Base-by-base conservation (phyloP, 2,888 invertebrate genomes). In the Podotricha telesiphe region DNA sequence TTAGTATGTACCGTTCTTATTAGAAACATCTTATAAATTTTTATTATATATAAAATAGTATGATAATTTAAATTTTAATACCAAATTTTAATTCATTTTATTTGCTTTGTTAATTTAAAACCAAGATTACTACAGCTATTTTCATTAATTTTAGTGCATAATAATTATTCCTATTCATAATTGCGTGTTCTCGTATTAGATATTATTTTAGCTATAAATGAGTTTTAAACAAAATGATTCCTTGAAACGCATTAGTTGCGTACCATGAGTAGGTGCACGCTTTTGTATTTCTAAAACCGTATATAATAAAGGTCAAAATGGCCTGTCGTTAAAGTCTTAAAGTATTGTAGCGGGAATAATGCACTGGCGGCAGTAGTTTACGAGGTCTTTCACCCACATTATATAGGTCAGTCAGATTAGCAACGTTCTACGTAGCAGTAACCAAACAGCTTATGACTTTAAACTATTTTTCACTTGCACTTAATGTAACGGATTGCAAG, bases 351-450 rank as follows among this genome's bases (percentile, higher is more conserved):
- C 85, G 84, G 89, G 88, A 89, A 91, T 89, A 90, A 88, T 90
- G 88, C 88, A 86, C 86, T 83, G 81, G 80, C 82, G 83, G 86
- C 80, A 86, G 85, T 87, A 86, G 89, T 92, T 92, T 91, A 93
- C 84, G 92, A 91, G 92, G 92, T 93, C 91, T 91, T 92, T 93
- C 92, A 92, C 92, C 92, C 84, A 82, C 82, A 82, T 80, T 85
- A 92, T 91, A 93, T 93, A 83, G 92, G 92, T 92, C 92, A 93
- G 87, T 86, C 85, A 92, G 92, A 92, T 91, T 93, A 92, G 89
- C 86, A 84, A 86, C 84, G 86, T 86, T 86, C 83, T 86, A 79
- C 66, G 64, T 70, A 72, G 67, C 65, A 67, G 65, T 73, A 68
- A 74, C 71, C 74, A 72, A 71, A 69, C 56, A 71, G 71, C 68